Conservation (phyloP, 1,140 invertebrate genomes). For the Oppia nitens region DNA sequence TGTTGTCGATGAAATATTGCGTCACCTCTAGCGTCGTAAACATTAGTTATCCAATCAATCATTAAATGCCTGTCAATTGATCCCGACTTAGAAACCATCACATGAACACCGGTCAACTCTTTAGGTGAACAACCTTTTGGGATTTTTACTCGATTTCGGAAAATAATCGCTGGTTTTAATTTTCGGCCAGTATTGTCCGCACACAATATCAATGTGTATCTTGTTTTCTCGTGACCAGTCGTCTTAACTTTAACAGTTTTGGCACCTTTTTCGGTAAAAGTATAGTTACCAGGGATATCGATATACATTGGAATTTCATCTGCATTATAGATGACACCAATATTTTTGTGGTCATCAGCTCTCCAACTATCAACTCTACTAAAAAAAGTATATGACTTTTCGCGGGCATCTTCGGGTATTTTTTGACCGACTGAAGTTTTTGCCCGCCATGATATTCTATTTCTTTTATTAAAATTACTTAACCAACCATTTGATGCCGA, state of each 20-base stretch:
- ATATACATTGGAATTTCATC: background rate
- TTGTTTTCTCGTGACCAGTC: background rate
- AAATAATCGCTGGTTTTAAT: background rate
- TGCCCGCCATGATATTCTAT: background rate
- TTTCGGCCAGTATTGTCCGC: background rate
- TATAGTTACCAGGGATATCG: background rate
- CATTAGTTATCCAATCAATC: background rate
- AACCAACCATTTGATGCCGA: background rate
- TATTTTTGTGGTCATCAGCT: background rate
- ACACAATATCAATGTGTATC: background rate
- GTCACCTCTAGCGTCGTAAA: background rate
- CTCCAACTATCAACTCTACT: background rate
- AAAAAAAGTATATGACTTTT: no score
- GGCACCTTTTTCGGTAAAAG: background rate
- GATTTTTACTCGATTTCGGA: background rate
- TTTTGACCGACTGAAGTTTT: background rate
- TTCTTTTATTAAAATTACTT: background rate
- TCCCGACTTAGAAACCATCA: background rate
- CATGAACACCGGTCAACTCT: background rate
- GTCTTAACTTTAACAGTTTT: background rate
- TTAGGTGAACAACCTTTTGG: background rate
- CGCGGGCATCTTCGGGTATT: background rate
- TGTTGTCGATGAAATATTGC: background rate
- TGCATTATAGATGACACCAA: background rate
- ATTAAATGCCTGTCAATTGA: background rate